Conservation (phyloP, 37 sponge, comb jelly and placozoan genomes). For the Oscarella lobularis region DNA sequence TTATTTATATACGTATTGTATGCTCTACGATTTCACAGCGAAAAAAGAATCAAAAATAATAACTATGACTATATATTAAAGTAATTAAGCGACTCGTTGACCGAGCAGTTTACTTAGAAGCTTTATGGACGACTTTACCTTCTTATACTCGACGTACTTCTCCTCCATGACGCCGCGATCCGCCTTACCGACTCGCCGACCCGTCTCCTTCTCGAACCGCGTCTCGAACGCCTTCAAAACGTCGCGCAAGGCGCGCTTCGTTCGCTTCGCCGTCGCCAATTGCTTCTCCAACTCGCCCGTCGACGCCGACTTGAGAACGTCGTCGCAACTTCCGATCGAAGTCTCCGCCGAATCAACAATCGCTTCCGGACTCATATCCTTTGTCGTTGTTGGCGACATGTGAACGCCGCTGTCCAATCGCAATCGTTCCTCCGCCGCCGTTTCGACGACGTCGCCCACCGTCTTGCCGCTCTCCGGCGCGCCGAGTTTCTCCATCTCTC, state of each 20-base stretch:
- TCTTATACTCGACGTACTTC: background rate
- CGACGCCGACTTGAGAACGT: background rate
- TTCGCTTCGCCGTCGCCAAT: background rate
- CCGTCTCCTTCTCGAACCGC: background rate
- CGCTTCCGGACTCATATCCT: background rate
- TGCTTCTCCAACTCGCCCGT: background rate
- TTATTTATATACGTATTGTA: too few relatives aligned
- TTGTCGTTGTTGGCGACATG: background rate
- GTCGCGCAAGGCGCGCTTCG: background rate
- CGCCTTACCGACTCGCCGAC: background rate
- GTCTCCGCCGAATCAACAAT: background rate
- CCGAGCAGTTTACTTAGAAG: too few relatives aligned
- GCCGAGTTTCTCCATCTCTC: background rate
- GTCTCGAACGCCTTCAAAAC: background rate
- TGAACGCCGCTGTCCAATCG: background rate
- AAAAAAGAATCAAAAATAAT: too few relatives aligned
- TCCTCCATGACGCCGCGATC: background rate
- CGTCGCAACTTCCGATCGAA: background rate
- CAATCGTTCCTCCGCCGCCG: background rate
- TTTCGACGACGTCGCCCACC: too few relatives aligned
- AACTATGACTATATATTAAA: too few relatives aligned
- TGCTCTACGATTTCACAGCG: too few relatives aligned
- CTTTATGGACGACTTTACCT: background rate
- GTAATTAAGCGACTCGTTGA: too few relatives aligned
- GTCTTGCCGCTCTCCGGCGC: background rate